Base-by-base conservation (phyloP, 2,113 vertebrate genomes). In the Anolis sagrei region DNA sequence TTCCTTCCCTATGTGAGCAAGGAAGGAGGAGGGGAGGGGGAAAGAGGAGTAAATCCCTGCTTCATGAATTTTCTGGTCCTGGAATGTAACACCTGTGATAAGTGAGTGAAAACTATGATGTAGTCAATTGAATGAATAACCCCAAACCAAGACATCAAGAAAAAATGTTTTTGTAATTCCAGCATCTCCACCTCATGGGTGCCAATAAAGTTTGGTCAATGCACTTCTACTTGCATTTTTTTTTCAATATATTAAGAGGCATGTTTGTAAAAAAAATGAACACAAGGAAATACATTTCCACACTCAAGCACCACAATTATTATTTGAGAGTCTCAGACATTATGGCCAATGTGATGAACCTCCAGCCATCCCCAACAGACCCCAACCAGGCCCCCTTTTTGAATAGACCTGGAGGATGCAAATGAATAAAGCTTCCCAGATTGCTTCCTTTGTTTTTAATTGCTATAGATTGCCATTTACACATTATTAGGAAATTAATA, bases 391-490 rank as follows among this genome's bases (percentile, higher is more conserved):
- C 29, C 9, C 2, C 16, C 51, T 39, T 61, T 9, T 29, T 80
- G 54, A 62, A 36, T 64, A 44, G 1, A 2, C 10, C 44, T 48
- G 21, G 54, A 18, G 7, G 78, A 32, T 11, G 70, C 32, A 10
- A 7, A 23, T 8, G 7, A 21, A 29, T 39, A 72, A 78, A 39
- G 7, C 6, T 76, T 76, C 39, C 74, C n/a, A 51, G 54, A 64
- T 34, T 61, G 78, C n/a, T n/a, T 79, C 68, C 91, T 94, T 95
- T 92, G 90, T 91, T 73, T 92, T 93, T 94, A 94, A 94, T 94
- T 95, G 94, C 91, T 90, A 91, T 85, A 83, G 93, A 92, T 94
- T 92, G 89, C 85, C 92, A 91, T 91, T 92, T 93, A 89, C 92
- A 91, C 90, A 91, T 91, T 89, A 89, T 88, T 83, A 87, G 86